Base-by-base conservation (phyloP, 2,888 invertebrate genomes). In the Euspilapteryx auroguttella region DNA sequence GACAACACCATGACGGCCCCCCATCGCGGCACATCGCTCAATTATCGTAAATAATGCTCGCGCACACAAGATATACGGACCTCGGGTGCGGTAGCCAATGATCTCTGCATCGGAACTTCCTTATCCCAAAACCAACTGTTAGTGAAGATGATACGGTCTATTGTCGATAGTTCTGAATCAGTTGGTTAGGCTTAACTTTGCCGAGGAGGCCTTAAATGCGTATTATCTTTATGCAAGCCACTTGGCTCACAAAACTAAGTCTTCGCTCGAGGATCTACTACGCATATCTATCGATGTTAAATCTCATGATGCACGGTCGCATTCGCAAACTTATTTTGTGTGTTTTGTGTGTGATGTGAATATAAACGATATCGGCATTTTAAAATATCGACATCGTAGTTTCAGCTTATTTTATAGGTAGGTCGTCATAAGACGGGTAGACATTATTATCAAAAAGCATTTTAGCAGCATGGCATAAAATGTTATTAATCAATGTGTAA, bases 11-110 rank as follows among this genome's bases (percentile, higher is more conserved):
- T 68, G 75, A 73, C 66, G 75, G 65, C 73, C 75, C 73, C 73
- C 75, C 71, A 71, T 73, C 61, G 73, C 56, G 73, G 66, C 62
- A 64, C 71, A 71, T 75, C 75, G 73, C 75, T 73, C 75, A 75
- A 75, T 75, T 75, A 75, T 75, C 73, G 75, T 75, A 75, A 75
- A 75, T 75, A 75, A 75, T 75, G 73, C 75, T 71, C 69, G 66
- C 68, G 42, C 71, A 71, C 69, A 68, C 59, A 71, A 73, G 71
- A 75, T 71, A 73, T 71, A 71, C 71, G 66, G 58, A 56, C 58
- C 61, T 52, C 54, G 45, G 52, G 37, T 45, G 61, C 66, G 43
- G 73, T 69, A 75, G 71, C 64, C 62, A 48, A 55, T 54, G 65
- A 61, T 54, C 65, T 47, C 55, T 55, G 49, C 45, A 50, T 49